Evolutionary conservation across 2,797 vertebrate species (phyloP), one percentile per base, ranked within the genome.

Genomic region (Sebastes matsubarae): DNA sequence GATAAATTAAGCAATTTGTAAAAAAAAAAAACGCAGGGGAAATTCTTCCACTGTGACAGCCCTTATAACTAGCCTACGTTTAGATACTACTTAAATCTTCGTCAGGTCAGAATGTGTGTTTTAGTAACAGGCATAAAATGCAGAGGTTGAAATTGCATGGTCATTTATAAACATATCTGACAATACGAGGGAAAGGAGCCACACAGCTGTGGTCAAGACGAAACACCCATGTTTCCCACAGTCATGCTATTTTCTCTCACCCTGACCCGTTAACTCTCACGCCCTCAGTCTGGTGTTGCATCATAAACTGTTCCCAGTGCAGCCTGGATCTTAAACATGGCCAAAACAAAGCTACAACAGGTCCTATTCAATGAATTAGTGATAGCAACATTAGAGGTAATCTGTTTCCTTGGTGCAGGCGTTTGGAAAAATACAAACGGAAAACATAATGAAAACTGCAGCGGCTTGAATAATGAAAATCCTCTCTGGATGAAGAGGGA

Each of bases 381-480:
- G 77, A 86, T 75, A 18, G 71, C 55, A 77, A 86, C 79, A 87
- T 90, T 79, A 80, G 58, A 83, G 69, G 50, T 80, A 86, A 90
- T 89, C 84, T 75, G 75, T 81, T 91, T 83, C 68, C 60, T 82
- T 50, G 29, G 57, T 83, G 75, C 66, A 46, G 42, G 64, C 70
- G 7, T 83, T 89, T 85, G 73, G 66, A 68, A 85, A 88, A 88
- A 90, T 32, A 88, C 72, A 83, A 87, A 84, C 75, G 58, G 42
- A 61, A 57, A 57, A 61, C 68, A 88, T 85, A 89, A 90, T 89
- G 77, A 90, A 85, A 83, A 88, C 63, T 82, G 64, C 87, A 92
- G 92, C 87, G 70, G 80, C 61, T 87, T 79, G 69, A 88, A 84
- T 83, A 92, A 89, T 90, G 82, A 83, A 92, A 91, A 85, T 73